These are phyloP conservation scores for Tetragnatha versicolor DNA, from an alignment of 1,140 invertebrate species.

Conservation along the genomic window DNA sequence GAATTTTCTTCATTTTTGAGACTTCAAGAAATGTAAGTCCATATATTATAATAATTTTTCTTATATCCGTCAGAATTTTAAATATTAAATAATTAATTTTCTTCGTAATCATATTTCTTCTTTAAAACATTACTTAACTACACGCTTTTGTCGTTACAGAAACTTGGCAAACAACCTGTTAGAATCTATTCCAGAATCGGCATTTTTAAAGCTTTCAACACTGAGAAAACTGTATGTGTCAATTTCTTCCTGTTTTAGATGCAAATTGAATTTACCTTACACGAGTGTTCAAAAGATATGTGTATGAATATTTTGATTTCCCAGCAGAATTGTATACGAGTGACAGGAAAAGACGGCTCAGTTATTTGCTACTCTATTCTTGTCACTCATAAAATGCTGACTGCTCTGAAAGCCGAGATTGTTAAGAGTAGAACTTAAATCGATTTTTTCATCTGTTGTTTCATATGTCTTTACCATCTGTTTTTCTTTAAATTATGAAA, in stretches of 20 bases:
- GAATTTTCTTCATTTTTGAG: neutral
- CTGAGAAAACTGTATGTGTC: constrained; percentile 38
- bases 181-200: constrained; percentile 31
- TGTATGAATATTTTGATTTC: no score
- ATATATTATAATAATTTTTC: neutral
- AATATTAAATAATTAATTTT: neutral
- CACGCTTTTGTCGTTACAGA: constrained; percentile 15
- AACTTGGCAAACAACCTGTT: constrained; percentile 43
- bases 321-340: no score
- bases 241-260: neutral
- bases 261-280: neutral
- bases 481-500: no score
- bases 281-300: neutral
- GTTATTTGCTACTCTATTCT: no score
- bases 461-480: no score
- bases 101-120: neutral
- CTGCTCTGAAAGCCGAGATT: no score
- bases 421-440: no score
- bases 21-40: constrained; percentile 45
- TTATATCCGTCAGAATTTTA: neutral
- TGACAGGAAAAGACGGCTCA: no score
- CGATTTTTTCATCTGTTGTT: no score
- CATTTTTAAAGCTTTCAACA: constrained; percentile 38
- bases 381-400: no score
- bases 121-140: neutral